Percentiles rank a stretch among this genome's conserved stretches.
Conservation (phyloP, 2,797 vertebrate species). For the Enoplosus armatus region DNA sequence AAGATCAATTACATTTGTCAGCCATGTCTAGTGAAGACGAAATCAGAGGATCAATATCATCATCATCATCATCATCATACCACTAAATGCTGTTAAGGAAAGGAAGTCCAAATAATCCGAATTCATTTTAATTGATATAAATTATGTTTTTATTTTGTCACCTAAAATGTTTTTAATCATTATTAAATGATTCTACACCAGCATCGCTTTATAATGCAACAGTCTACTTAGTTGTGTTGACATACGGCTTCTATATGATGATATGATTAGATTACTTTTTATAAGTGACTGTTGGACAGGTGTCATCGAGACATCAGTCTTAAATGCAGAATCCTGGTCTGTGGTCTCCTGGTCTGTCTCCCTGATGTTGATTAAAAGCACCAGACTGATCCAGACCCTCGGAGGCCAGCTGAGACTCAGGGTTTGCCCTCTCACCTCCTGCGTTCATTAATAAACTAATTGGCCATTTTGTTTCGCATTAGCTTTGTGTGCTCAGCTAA, state of each 20-base stretch:
- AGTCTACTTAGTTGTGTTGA: not conserved
- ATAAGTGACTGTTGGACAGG: not conserved
- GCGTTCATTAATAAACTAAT: conserved; percentile 81
- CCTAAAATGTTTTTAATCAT: not conserved
- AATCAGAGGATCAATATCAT: not conserved
- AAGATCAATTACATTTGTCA: not conserved
- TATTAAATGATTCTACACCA: not conserved
- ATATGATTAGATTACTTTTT: not conserved
- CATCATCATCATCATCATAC: not conserved
- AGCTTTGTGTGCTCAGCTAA: conserved; percentile 89
- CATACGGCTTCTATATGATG: no score
- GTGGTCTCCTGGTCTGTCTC: not conserved
- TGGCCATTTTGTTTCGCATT: conserved; percentile 84
- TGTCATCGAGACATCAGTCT: not conserved
- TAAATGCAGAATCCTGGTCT: not conserved
- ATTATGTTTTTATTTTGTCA: no score
- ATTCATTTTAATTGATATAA: not conserved
- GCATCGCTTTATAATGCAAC: not conserved
- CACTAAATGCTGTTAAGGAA: not conserved
- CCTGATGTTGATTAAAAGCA: conserved; percentile 1
- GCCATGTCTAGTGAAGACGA: not conserved
- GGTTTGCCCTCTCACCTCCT: conserved; percentile 1
- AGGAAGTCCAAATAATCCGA: not conserved
- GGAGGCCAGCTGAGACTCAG: not conserved
- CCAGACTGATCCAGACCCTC: not conserved